Conservation (phyloP, 2,797 vertebrate species). For the Rhabdophis nuchalis region DNA sequence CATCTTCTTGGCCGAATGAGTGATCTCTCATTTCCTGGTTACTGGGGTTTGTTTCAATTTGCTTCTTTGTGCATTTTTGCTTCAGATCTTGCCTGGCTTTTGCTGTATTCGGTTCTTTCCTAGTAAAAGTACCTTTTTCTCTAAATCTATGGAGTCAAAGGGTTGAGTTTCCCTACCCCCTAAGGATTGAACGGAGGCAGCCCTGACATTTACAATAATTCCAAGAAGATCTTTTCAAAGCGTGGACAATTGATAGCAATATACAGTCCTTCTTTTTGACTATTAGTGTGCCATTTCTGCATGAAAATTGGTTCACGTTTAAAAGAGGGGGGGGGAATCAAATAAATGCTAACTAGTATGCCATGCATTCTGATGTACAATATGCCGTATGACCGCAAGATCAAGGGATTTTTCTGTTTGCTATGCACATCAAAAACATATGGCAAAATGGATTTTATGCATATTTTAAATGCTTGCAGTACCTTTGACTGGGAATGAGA, state of each 20-base stretch:
- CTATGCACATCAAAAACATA: conserved; percentile 13
- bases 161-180: background rate
- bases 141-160: background rate
- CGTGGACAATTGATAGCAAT: background rate
- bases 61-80: background rate
- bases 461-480: conserved; percentile 21
- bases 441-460: conserved; percentile 46
- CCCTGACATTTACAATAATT: background rate
- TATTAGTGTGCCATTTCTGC: background rate
- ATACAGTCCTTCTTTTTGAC: background rate
- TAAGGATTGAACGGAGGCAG: background rate
- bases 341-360: background rate
- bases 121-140: background rate
- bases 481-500: background rate
- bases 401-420: conserved; percentile 34
- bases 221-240: background rate
- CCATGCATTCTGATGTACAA: conserved; percentile 11
- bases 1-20: background rate
- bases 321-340: background rate
- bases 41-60: background rate
- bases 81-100: background rate
- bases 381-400: conserved; percentile 41
- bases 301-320: background rate
- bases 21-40: background rate
- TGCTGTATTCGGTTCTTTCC: background rate